These are phyloP conservation scores for Zygothrica quintamaculata DNA, from an alignment of 2,888 invertebrate genomes.

Conservation along the genomic window DNA sequence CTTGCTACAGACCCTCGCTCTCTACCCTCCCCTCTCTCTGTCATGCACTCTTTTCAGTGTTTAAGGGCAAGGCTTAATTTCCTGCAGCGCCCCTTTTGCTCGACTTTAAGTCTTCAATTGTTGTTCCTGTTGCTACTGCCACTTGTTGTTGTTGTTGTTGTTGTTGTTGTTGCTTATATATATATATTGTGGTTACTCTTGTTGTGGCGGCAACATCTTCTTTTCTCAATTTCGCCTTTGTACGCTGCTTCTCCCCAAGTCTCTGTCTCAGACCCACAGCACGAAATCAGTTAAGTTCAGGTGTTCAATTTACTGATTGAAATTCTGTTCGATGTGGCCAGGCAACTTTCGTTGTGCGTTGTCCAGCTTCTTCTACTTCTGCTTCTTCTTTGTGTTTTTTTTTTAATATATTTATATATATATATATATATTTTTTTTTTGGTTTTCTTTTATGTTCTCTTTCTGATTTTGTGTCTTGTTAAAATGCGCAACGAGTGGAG, in stretches of 20 bases:
- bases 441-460: neutral
- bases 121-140: slow-evolving; percentile 44
- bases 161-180: slow-evolving; percentile 20
- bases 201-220: slow-evolving; percentile 55
- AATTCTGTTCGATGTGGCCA: slow-evolving; percentile 72
- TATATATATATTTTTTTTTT: neutral
- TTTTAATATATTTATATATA: neutral
- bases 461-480: slow-evolving; percentile 45
- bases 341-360: slow-evolving; percentile 70
- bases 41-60: neutral
- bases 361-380: slow-evolving; percentile 43
- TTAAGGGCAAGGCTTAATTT: slow-evolving; percentile 57
- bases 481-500: slow-evolving; percentile 34
- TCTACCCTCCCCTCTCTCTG: neutral
- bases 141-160: slow-evolving; percentile 40
- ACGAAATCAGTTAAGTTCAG: slow-evolving; percentile 80
- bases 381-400: neutral
- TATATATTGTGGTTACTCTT: slow-evolving; percentile 14
- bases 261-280: slow-evolving; percentile 43
- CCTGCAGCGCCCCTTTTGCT: slow-evolving; percentile 62
- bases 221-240: slow-evolving; percentile 45
- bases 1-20: neutral
- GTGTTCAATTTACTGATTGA: slow-evolving; percentile 81
- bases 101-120: slow-evolving; percentile 32
- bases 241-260: slow-evolving; percentile 67